A percentile compares a stretch with the other conserved stretches of the same genome.
phyloP scores from a whole-genome alignment of 2,888 invertebrate species.

The Julus scandinavius region DNA sequence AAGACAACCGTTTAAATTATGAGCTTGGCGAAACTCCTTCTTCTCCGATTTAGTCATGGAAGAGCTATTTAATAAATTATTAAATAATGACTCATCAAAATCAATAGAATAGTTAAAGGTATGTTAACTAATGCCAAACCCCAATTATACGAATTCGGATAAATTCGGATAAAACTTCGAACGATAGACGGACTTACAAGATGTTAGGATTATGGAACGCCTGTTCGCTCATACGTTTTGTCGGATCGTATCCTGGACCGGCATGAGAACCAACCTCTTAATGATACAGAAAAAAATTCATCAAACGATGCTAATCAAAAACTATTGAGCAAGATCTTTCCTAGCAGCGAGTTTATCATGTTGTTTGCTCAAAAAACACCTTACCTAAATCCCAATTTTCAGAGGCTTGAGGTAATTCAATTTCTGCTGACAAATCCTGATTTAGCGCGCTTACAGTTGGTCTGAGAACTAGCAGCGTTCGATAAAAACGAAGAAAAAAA shows the following conservation, averaged over 20 bases:
- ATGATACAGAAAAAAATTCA: too few species aligned
- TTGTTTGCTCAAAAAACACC: neutral
- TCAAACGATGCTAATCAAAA: too few species aligned
- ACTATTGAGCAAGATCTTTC: too few species aligned
- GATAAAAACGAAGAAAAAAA: neutral
- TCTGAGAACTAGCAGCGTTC: neutral
- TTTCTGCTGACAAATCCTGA: neutral
- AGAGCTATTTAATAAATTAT: neutral
- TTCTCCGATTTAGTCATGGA: neutral
- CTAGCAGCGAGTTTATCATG: too few species aligned
- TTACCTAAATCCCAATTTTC: slow-evolving; percentile 38
- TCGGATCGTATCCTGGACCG: neutral
- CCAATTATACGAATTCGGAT: too few species aligned
- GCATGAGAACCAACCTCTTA: neutral
- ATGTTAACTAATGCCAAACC: too few species aligned
- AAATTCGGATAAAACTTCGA: neutral
- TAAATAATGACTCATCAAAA: neutral
- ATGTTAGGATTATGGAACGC: neutral
- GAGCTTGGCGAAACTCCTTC: neutral
- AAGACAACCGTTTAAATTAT: neutral
- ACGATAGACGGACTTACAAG: neutral
- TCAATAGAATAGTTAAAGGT: neutral
- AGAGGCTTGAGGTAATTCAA: neutral
- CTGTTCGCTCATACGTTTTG: neutral
- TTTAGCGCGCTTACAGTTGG: neutral